These are phyloP conservation scores for Pseudachorutes palmiensis DNA, from an alignment of 1,140 invertebrate species.

Conservation along the genomic window DNA sequence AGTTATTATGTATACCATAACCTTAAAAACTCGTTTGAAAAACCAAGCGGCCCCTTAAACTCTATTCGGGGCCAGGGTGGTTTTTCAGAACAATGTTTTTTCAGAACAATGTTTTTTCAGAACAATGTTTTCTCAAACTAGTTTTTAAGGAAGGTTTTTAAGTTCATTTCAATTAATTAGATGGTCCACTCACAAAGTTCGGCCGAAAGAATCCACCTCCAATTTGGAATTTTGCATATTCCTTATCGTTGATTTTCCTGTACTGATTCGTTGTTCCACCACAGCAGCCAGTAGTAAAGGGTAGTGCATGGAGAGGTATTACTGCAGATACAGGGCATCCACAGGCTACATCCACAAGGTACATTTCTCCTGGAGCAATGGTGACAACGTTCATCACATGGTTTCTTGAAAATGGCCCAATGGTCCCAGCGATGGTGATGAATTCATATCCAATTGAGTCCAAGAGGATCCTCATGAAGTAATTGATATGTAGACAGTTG, in stretches of 20 bases:
- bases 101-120: background rate
- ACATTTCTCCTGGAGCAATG: background rate
- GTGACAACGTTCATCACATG: background rate
- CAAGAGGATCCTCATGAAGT: background rate
- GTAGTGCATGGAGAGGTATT: background rate
- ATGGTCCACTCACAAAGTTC: background rate
- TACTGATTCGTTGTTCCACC: background rate
- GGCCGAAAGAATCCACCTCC: background rate
- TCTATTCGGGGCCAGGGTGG: too few relatives aligned
- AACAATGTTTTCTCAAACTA: too few relatives aligned
- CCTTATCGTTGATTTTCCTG: background rate
- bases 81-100: background rate
- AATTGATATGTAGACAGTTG: background rate
- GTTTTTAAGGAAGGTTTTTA: too few relatives aligned
- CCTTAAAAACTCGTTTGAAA: background rate
- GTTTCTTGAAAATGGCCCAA: background rate
- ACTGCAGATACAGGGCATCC: background rate
- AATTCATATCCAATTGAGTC: background rate
- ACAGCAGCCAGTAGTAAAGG: background rate
- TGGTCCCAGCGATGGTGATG: background rate
- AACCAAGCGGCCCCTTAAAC: background rate
- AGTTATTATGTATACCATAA: background rate
- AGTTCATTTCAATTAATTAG: background rate
- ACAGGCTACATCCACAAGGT: constrained; percentile 1
- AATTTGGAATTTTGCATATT: background rate